Percentiles rank a stretch among this genome's conserved stretches.
These are phyloP conservation scores for Perizoma affinitatum DNA, from an alignment of 2,888 invertebrate species.

Conservation along the genomic window DNA sequence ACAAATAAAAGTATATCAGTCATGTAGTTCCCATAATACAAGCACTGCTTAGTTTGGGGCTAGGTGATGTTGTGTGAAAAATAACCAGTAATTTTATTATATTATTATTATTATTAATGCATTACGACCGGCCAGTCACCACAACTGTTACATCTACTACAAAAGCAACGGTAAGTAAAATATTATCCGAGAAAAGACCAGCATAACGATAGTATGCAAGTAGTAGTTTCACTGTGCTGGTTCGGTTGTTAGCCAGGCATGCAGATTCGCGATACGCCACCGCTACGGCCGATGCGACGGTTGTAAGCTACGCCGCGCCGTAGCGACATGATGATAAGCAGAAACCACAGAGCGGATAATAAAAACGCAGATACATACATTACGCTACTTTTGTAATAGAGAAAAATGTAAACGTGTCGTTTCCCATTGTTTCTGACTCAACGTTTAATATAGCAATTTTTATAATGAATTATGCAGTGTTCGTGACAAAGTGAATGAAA, in stretches of 20 bases:
- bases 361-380: too few relatives aligned
- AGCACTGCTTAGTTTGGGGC: too few relatives aligned
- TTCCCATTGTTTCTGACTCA: slow-evolving; percentile 18
- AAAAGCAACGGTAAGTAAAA: background rate
- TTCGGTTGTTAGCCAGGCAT: slow-evolving; percentile 47
- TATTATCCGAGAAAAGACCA: background rate
- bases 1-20: too few relatives aligned
- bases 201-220: slow-evolving; percentile 1
- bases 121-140: too few relatives aligned
- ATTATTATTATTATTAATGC: too few relatives aligned
- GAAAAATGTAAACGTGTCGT: slow-evolving; percentile 6
- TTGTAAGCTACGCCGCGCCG: slow-evolving; percentile 36
- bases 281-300: slow-evolving; percentile 29
- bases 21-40: too few relatives aligned
- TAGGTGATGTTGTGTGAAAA: too few relatives aligned
- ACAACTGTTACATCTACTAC: background rate
- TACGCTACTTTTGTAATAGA: background rate
- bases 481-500: slow-evolving; percentile 35
- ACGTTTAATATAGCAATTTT: slow-evolving; percentile 9
- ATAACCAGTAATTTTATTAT: too few relatives aligned
- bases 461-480: slow-evolving; percentile 21
- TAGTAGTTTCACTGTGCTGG: slow-evolving; percentile 21
- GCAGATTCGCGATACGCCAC: slow-evolving; percentile 41
- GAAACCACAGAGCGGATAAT: slow-evolving; percentile 29
- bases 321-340: slow-evolving; percentile 33